Conservation (phyloP, 2,113 vertebrate genomes). For the Pseudois nayaur region DNA sequence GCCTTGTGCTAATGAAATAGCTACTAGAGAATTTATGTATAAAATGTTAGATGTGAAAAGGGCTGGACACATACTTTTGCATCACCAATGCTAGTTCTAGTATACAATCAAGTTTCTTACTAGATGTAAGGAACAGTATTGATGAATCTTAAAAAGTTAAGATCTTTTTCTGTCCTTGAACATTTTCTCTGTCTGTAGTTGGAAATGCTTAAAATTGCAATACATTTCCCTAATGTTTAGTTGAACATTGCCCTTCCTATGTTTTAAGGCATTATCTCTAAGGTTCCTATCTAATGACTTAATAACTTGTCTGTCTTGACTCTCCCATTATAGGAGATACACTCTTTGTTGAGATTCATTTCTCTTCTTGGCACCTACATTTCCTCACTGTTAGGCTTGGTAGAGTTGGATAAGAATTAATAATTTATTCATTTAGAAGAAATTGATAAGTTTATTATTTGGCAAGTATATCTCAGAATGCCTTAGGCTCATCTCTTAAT, state of each 20-base stretch:
- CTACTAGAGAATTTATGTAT: not conserved
- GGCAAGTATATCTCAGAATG: slow-evolving; percentile 52
- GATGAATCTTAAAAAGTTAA: not conserved
- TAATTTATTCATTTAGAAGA: slow-evolving; percentile 46
- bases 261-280: not conserved
- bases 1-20: not conserved
- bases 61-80: not conserved
- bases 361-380: not conserved
- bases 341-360: slow-evolving; percentile 9
- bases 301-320: slow-evolving; percentile 22
- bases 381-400: not conserved
- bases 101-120: not conserved
- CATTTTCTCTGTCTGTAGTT: not conserved
- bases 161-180: not conserved
- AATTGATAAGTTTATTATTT: slow-evolving; percentile 61
- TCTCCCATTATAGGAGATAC: not conserved
- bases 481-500: slow-evolving; percentile 29
- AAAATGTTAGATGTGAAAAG: not conserved
- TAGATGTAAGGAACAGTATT: not conserved
- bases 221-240: slow-evolving; percentile 16
- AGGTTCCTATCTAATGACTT: not conserved
- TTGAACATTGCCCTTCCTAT: not conserved
- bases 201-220: slow-evolving; percentile 12
- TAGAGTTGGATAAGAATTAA: slow-evolving; percentile 48
- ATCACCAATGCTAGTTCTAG: not conserved